phyloP scores from a whole-genome alignment of 2,888 invertebrate species.

The Gymnosoma rotundatum region DNA sequence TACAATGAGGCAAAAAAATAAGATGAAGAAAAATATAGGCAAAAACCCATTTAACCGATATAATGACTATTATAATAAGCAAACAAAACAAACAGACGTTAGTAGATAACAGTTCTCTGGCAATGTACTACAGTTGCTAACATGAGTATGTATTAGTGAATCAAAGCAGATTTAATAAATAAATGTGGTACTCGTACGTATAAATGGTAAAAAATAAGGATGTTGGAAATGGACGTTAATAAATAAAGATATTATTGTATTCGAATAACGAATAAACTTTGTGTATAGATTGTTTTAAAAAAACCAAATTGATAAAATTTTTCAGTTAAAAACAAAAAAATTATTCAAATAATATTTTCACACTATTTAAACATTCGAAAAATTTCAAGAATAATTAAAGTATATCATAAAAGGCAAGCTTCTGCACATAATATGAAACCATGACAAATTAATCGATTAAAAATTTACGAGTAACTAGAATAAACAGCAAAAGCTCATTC shows the following conservation, averaged over 20 bases:
- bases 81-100: conserved; percentile 29
- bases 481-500: too few relatives aligned
- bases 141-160: conserved; percentile 28
- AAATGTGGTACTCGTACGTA: not conserved
- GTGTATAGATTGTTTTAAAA: too few relatives aligned
- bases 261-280: not conserved
- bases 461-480: too few relatives aligned
- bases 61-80: conserved; percentile 60
- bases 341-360: too few relatives aligned
- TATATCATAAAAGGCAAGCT: too few relatives aligned
- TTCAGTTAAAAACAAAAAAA: too few relatives aligned
- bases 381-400: too few relatives aligned
- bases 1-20: conserved; percentile 51
- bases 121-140: not conserved
- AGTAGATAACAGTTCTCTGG: conserved; percentile 20
- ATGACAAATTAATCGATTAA: too few relatives aligned
- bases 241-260: not conserved
- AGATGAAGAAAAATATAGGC: conserved; percentile 17
- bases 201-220: conserved; percentile 23
- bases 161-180: conserved; percentile 21
- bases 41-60: conserved; percentile 64
- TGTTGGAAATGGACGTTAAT: not conserved
- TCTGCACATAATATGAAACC: too few relatives aligned
- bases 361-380: too few relatives aligned
- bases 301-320: too few relatives aligned